phyloP scores from a whole-genome alignment of 2,113 vertebrate species.

The Platichthys stellatus region DNA sequence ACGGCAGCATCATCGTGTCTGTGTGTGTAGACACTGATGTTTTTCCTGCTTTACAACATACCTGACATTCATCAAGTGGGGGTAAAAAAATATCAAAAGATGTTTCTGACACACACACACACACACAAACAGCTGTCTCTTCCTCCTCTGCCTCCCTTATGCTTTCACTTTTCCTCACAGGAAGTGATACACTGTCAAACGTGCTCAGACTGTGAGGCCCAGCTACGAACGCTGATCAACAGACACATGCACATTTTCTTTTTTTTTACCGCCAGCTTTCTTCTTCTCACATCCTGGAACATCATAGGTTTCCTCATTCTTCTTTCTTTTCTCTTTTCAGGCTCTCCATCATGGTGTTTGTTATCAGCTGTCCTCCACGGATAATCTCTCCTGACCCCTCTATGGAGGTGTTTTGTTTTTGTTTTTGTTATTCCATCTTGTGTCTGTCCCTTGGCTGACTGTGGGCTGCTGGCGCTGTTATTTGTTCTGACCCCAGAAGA shows the following conservation, averaged over 20 bases:
- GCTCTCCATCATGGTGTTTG: slow-evolving; percentile 7
- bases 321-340: neutral
- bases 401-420: neutral
- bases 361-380: slow-evolving; percentile 3
- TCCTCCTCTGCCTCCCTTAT: slow-evolving; percentile 15
- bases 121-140: neutral
- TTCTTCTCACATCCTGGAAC: neutral
- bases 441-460: slow-evolving; percentile 3
- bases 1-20: neutral
- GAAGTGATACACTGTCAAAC: slow-evolving; percentile 71
- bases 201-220: slow-evolving; percentile 51
- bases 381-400: slow-evolving; percentile 14
- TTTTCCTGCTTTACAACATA: slow-evolving; percentile 12
- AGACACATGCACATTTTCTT: slow-evolving; percentile 27
- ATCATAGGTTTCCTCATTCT: neutral
- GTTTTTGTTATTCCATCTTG: neutral
- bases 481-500: no score
- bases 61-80: neutral
- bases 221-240: slow-evolving; percentile 25
- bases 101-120: slow-evolving; percentile 42
- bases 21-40: neutral
- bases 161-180: slow-evolving; percentile 65
- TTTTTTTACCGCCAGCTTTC: slow-evolving; percentile 5
- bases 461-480: no score
- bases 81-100: slow-evolving; percentile 27